Evolutionary conservation across 2,797 vertebrate species (phyloP), one percentile per base, ranked within the genome.

Genomic region (Parambassis ranga): DNA sequence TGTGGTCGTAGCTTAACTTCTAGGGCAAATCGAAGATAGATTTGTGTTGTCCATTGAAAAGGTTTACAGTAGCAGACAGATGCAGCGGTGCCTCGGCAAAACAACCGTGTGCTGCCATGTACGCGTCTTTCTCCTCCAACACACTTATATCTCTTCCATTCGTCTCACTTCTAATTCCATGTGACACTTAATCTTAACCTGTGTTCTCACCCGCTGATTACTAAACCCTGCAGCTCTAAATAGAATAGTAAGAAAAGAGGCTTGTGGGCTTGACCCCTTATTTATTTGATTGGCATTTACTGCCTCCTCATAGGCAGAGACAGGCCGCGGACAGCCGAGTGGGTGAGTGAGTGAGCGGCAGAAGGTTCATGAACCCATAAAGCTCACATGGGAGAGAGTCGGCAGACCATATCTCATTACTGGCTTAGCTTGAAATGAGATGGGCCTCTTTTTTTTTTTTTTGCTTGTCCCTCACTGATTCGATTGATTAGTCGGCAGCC

Each of bases 401-500:
- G 37, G 47, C 51, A 47, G 84, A 87, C 81, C 83, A 75, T 81
- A 81, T 89, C 89, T 91, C 83, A 90, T 93, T 91, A 91, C 76
- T 27, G 39, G 56, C 33, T 52, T 9, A 23, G 46, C 72, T 83
- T 52, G 71, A 78, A 83, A 89, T 76, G 79, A 87, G 87, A 89
- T 83, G 81, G 74, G 69, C 75, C 58, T 64, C 68, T 79, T 69
- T 72, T 68, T 69, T 47, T 77, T 75, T 68, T 75, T 65, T 80
- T 73, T 77, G 62, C 83, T 79, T 77, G 79, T 87, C 81, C 82
- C 80, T 82, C 84, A 75, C 71, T 28, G 71, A 65, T 79, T 72
- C 72, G 24, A 92, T 91, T 86, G 91, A 93, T 92, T 90, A 82
- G 84, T 83, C 81, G 77, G 74, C 71, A 79, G 81, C 82, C 88